Evolutionary conservation across 2,113 vertebrate genomes (phyloP).

Genomic region (Serinus canaria): DNA sequence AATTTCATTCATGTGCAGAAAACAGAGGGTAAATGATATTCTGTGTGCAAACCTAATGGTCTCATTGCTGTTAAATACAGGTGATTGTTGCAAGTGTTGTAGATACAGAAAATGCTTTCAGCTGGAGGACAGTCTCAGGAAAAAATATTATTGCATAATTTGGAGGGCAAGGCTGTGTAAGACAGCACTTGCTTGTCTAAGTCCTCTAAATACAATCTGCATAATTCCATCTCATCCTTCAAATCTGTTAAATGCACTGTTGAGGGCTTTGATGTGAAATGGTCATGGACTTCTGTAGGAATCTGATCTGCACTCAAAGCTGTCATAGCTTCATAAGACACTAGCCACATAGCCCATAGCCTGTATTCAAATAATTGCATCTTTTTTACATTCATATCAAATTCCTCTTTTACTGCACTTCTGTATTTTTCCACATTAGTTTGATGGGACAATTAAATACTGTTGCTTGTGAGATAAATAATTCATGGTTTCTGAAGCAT

Average conservation of each 20-base stretch:
- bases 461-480: neutral
- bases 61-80: neutral
- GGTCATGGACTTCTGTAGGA: neutral
- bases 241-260: neutral
- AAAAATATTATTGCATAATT: neutral
- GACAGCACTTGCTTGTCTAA: fast-evolving
- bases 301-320: neutral
- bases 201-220: neutral
- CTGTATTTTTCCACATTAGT: neutral
- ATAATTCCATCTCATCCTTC: neutral
- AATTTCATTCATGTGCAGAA: neutral
- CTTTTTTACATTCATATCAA: neutral
- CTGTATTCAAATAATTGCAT: neutral
- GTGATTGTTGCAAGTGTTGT: neutral
- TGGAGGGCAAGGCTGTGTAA: neutral
- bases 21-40: neutral
- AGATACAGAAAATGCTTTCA: neutral
- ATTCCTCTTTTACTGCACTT: neutral
- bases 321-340: neutral
- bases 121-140: neutral
- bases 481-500: neutral
- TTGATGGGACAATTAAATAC: neutral
- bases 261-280: neutral
- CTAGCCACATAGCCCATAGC: neutral
- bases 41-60: neutral